Evolutionary conservation across 2,888 invertebrate genomes (phyloP).

Genomic region (Cantharis rufa): DNA sequence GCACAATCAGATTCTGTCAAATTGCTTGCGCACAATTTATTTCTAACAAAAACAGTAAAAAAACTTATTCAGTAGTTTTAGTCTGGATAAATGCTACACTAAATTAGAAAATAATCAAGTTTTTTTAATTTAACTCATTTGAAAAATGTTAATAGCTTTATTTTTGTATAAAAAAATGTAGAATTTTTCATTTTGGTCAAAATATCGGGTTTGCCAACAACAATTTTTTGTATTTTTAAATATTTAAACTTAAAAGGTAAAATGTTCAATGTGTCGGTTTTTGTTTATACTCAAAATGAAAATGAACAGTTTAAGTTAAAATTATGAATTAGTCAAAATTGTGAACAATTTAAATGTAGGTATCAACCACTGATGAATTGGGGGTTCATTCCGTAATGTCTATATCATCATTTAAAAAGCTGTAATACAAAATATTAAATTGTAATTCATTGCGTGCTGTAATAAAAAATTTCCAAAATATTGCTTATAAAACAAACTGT

Average conservation of each 20-base stretch:
- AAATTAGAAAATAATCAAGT: background rate
- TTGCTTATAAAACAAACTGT: background rate
- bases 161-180: background rate
- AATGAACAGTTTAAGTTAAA: too few species aligned
- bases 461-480: background rate
- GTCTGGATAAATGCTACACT: background rate
- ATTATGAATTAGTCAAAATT: background rate
- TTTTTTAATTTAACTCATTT: background rate
- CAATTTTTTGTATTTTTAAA: background rate
- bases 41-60: background rate
- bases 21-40: background rate
- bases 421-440: background rate
- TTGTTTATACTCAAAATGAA: background rate
- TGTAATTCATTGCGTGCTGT: background rate
- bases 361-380: too few species aligned
- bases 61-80: background rate
- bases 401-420: background rate
- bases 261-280: too few species aligned
- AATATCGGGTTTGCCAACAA: too few species aligned
- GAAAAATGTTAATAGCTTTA: background rate
- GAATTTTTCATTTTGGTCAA: too few species aligned
- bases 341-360: background rate
- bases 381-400: background rate
- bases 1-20: background rate
- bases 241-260: background rate